These are phyloP conservation scores for Drosophila paulistorum DNA, from an alignment of 1,140 invertebrate genomes.

Conservation along the genomic window DNA sequence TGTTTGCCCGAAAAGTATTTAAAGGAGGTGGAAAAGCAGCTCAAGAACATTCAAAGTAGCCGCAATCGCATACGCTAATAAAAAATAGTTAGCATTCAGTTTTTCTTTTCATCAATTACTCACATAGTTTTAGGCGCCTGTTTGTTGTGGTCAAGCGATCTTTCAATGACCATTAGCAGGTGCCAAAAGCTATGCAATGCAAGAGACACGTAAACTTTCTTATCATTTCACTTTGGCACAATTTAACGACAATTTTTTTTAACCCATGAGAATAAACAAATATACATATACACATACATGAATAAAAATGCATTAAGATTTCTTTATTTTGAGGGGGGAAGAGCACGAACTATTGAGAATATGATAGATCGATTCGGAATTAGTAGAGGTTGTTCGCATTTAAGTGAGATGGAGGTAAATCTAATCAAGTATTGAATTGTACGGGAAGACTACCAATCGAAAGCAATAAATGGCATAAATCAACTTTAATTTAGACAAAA, in stretches of 20 bases:
- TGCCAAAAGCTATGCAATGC: constrained; percentile 47
- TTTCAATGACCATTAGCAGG: neutral
- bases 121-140: constrained; percentile 44
- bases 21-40: constrained; percentile 82
- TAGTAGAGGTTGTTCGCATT: no score
- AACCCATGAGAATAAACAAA: no score
- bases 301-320: no score
- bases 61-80: constrained; percentile 61
- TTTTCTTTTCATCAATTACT: no score
- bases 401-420: neutral
- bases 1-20: constrained; percentile 82
- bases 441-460: neutral
- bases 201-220: neutral
- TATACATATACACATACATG: no score
- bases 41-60: constrained; percentile 64
- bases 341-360: no score
- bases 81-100: neutral
- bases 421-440: no score
- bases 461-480: neutral
- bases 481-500: constrained; percentile 1
- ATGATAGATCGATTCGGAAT: no score
- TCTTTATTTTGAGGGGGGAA: no score
- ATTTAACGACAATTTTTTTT: no score
- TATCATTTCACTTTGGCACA: neutral
- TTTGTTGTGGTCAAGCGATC: neutral